These are phyloP conservation scores for Drosophila bipectinata DNA, from an alignment of 1,140 invertebrate species.

Conservation along the genomic window DNA sequence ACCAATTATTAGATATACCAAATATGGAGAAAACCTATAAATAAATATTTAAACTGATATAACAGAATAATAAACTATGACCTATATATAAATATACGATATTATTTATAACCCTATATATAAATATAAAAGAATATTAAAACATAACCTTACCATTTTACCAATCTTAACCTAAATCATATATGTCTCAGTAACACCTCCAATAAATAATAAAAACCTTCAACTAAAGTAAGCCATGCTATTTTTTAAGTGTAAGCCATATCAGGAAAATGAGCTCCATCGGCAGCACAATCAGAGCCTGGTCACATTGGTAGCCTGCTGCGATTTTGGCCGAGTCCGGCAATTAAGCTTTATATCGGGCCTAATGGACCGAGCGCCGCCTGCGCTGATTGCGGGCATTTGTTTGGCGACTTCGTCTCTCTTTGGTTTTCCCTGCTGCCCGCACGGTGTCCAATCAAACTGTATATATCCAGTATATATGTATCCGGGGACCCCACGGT, in stretches of 20 bases:
- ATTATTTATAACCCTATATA: too few species aligned
- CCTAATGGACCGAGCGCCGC: constrained; percentile 83
- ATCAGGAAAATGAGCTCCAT: constrained; percentile 30
- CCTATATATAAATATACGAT: too few species aligned
- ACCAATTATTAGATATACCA: too few species aligned
- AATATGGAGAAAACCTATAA: too few species aligned
- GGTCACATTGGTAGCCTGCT: constrained; percentile 73
- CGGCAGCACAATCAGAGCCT: constrained; percentile 61
- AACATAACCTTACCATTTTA: too few species aligned
- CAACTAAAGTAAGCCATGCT: not conserved
- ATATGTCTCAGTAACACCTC: too few species aligned
- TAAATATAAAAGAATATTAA: too few species aligned
- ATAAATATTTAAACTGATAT: too few species aligned
- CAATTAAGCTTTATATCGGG: constrained; percentile 84
- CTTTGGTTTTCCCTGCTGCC: not conserved
- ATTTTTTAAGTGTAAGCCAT: constrained; percentile 14
- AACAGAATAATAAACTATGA: too few species aligned
- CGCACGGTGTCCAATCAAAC: constrained; percentile 51
- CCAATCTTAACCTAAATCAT: too few species aligned
- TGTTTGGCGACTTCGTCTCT: constrained; percentile 62
- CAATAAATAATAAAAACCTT: too few species aligned
- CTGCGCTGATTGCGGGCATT: constrained; percentile 83
- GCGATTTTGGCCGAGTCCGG: constrained; percentile 70
- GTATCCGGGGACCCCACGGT: constrained; percentile 9
- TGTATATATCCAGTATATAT: constrained; percentile 29